phyloP scores from a whole-genome alignment of 2,113 vertebrate species.

The Brachionichthys hirsutus region DNA sequence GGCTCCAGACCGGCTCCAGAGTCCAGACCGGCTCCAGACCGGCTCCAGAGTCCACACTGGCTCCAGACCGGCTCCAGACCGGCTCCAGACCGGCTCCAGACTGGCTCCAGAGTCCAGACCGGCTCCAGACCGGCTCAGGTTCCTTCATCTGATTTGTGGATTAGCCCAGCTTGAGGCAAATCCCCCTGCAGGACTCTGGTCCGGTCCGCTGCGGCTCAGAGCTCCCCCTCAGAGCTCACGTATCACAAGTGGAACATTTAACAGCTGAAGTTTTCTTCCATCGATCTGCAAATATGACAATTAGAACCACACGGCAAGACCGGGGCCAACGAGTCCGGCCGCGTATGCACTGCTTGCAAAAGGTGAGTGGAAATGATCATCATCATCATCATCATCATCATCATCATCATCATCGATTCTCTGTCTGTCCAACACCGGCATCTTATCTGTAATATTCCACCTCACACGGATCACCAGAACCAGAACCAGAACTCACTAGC shows the following conservation, averaged over 20 bases:
- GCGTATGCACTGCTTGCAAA: conserved; percentile 87
- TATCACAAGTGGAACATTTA: not conserved
- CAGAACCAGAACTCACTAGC: not conserved
- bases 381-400: not conserved
- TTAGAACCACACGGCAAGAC: conserved; percentile 81
- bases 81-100: too few species aligned
- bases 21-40: too few species aligned
- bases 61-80: too few species aligned
- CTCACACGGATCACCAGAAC: not conserved
- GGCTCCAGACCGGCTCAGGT: conserved; percentile 2
- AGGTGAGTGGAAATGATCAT: conserved; percentile 77
- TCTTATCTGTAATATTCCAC: not conserved
- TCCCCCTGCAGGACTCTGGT: conserved; percentile 18
- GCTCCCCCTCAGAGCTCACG: conserved; percentile 10
- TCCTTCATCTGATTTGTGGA: conserved; percentile 80
- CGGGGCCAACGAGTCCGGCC: conserved; percentile 85
- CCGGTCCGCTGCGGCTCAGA: not conserved
- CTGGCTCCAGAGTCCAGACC: too few species aligned
- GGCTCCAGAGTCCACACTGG: too few species aligned
- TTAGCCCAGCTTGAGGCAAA: conserved; percentile 36
- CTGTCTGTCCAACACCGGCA: not conserved
- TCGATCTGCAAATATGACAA: conserved; percentile 80
- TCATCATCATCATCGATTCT: not conserved
- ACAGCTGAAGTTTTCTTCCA: not conserved
- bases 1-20: too few species aligned